phyloP scores from a whole-genome alignment of 2,888 invertebrate species.

The Agrenia bidenticulata region DNA sequence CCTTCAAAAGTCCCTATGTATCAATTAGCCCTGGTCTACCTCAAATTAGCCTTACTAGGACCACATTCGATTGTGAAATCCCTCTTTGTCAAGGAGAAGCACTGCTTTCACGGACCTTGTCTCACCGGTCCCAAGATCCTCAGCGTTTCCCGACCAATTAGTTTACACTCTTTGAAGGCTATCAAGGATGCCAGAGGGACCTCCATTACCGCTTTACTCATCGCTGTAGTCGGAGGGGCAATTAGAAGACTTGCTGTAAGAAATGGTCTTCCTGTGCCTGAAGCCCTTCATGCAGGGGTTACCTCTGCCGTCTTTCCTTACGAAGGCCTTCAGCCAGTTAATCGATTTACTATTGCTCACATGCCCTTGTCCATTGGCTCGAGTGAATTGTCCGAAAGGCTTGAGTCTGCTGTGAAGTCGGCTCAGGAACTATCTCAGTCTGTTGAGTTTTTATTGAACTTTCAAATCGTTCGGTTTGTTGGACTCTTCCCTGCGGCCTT shows the following conservation, averaged over 20 bases:
- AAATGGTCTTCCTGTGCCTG: slow-evolving; percentile 13
- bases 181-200: slow-evolving; percentile 4
- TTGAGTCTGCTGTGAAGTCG: slow-evolving; percentile 6
- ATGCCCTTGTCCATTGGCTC: slow-evolving; percentile 7
- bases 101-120: slow-evolving; percentile 4
- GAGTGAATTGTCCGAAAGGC: not conserved
- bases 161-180: slow-evolving; percentile 1
- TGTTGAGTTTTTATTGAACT: slow-evolving; percentile 7
- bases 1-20: no score
- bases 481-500: not conserved
- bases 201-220: slow-evolving; percentile 1
- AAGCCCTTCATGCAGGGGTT: not conserved
- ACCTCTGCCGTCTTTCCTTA: slow-evolving; percentile 12
- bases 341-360: slow-evolving; percentile 13
- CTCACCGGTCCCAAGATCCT: slow-evolving; percentile 12
- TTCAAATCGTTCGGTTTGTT: slow-evolving; percentile 10
- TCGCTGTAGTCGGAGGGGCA: slow-evolving; percentile 9
- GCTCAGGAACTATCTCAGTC: slow-evolving; percentile 2
- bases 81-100: not conserved
- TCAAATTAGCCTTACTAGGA: slow-evolving; percentile 3
- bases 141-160: slow-evolving; percentile 1
- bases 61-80: slow-evolving; percentile 1
- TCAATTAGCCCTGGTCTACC: slow-evolving; percentile 1
- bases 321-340: slow-evolving; percentile 8
- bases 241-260: slow-evolving; percentile 10